A percentile compares a stretch with the other conserved stretches of the same genome.
Evolutionary conservation across 2,888 invertebrate genomes (phyloP).

Genomic region (Eubasilissa splendida): DNA sequence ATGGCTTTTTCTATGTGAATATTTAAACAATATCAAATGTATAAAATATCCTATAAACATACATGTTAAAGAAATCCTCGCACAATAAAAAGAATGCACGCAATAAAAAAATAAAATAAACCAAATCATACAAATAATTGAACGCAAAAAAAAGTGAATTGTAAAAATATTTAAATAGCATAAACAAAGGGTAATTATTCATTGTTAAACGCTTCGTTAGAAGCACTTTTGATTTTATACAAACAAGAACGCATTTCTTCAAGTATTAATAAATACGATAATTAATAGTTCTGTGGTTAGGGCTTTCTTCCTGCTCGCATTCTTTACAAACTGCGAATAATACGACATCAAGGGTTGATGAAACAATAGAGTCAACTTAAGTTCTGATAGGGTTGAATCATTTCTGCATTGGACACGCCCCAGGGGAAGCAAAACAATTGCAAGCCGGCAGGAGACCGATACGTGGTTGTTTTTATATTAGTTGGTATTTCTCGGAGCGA

Average conservation of each 20-base stretch:
- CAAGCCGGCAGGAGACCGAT: background rate
- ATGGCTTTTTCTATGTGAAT: no score
- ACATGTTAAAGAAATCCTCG: no score
- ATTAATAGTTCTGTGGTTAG: background rate
- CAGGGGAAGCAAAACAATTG: background rate
- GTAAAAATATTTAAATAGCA: no score
- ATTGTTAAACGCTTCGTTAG: background rate
- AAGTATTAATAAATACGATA: background rate
- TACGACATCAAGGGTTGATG: background rate
- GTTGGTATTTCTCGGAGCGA: background rate
- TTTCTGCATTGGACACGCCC: slow-evolving; percentile 1
- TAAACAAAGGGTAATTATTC: background rate
- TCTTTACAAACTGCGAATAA: slow-evolving; percentile 1
- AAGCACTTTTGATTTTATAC: background rate
- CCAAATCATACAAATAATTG: no score
- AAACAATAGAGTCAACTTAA: slow-evolving; percentile 5
- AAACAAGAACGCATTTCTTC: background rate
- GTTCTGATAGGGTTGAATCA: background rate
- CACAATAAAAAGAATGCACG: no score
- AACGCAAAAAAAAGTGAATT: no score
- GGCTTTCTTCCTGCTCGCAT: background rate
- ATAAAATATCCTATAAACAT: no score
- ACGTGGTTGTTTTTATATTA: background rate
- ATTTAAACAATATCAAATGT: no score
- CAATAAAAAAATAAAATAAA: no score